Percentiles rank a stretch among this genome's conserved stretches.
Evolutionary conservation across 2,888 invertebrate species (phyloP).

Genomic region (Smittia aterrima): DNA sequence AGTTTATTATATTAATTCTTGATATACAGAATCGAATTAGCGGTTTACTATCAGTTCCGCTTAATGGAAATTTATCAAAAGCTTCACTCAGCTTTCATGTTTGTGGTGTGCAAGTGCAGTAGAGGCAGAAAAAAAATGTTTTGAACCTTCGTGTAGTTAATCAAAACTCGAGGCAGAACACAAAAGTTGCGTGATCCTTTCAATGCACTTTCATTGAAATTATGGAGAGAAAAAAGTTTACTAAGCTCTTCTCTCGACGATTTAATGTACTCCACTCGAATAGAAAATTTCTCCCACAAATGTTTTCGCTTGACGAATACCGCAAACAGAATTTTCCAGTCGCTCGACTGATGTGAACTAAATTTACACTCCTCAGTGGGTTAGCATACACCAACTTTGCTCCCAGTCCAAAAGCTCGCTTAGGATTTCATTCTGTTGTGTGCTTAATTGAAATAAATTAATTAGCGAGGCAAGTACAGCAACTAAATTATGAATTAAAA

Average conservation of each 20-base stretch:
- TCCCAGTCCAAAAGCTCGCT: background rate
- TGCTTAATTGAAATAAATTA: constrained; percentile 21
- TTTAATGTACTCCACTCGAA: background rate
- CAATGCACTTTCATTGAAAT: constrained; percentile 16
- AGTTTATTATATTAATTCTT: background rate
- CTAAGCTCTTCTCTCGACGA: background rate
- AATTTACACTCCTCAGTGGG: background rate
- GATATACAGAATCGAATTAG: constrained; percentile 4
- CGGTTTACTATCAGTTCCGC: background rate
- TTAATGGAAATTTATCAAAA: background rate
- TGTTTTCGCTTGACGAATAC: background rate
- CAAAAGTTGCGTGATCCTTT: constrained; percentile 24
- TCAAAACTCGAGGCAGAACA: constrained; percentile 21
- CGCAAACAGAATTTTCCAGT: background rate
- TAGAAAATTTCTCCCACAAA: background rate
- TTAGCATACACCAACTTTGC: background rate
- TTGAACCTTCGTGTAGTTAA: constrained; percentile 2
- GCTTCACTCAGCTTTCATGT: constrained; percentile 26
- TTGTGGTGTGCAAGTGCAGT: constrained; percentile 5
- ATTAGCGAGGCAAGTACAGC: background rate
- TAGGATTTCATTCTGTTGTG: background rate
- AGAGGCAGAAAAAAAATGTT: background rate
- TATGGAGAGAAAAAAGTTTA: constrained; percentile 14
- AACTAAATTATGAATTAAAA: constrained; percentile 1
- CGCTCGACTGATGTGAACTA: constrained; percentile 3